Evolutionary conservation across 2,888 invertebrate species (phyloP).

Genomic region (Epinotia ramella): DNA sequence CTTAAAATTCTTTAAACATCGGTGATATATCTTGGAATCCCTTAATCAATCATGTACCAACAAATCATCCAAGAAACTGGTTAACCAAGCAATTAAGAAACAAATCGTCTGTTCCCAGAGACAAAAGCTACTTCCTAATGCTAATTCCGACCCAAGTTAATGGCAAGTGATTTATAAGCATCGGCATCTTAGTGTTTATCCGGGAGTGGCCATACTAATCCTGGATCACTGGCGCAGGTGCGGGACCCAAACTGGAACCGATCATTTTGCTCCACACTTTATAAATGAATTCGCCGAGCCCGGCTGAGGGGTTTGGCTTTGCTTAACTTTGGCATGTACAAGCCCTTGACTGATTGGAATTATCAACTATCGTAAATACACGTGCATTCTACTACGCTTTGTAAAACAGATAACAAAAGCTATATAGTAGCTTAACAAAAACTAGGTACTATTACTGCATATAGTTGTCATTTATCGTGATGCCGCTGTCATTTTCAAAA

Average conservation of each 20-base stretch:
- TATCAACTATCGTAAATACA: constrained; percentile 19
- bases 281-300: constrained; percentile 54
- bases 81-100: constrained; percentile 44
- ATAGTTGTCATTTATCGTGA: no score
- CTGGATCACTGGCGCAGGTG: constrained; percentile 73
- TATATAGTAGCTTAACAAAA: no score
- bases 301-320: constrained; percentile 49
- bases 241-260: constrained; percentile 59
- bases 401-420: no score
- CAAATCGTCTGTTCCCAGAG: constrained; percentile 41
- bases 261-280: constrained; percentile 64
- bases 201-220: constrained; percentile 62
- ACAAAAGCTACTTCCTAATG: constrained; percentile 49
- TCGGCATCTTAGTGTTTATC: constrained; percentile 66
- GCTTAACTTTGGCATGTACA: constrained; percentile 53
- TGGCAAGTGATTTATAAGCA: constrained; percentile 70
- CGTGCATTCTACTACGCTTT: not conserved
- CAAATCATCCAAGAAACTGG: constrained; percentile 38
- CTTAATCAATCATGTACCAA: constrained; percentile 12
- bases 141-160: constrained; percentile 66
- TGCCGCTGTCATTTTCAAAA: no score
- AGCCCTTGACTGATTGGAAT: constrained; percentile 37
- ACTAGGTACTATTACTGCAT: no score
- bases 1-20: no score
- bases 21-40: no score